Evolutionary conservation across 1,140 invertebrate genomes (phyloP).

Genomic region (Halyomorpha halys): DNA sequence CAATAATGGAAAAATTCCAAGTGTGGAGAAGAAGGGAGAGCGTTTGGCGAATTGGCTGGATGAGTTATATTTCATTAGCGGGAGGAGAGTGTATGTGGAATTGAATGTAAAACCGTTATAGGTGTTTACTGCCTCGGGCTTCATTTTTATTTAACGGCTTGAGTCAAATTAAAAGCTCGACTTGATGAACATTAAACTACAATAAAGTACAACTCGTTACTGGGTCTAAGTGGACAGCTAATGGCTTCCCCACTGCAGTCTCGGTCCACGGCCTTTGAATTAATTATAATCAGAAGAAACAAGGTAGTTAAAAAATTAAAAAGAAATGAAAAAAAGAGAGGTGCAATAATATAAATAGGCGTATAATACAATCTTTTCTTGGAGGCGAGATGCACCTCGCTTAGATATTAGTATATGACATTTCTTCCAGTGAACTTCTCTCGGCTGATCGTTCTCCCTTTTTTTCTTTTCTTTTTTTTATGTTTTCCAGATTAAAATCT

Average conservation of each 20-base stretch:
- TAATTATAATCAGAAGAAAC: conserved; percentile 10
- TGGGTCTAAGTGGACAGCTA: not conserved
- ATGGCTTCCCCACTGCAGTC: not conserved
- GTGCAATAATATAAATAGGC: not conserved
- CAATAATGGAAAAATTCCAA: conserved; percentile 5
- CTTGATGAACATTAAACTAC: conserved; percentile 1
- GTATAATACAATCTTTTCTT: too few species aligned
- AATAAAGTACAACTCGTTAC: conserved; percentile 10
- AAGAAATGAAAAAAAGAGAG: not conserved
- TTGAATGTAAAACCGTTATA: conserved; percentile 7
- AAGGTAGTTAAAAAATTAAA: conserved; percentile 7
- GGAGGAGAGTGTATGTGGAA: conserved; percentile 2
- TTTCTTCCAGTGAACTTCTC: too few species aligned
- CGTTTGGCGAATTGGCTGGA: too few species aligned
- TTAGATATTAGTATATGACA: too few species aligned
- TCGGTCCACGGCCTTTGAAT: not conserved
- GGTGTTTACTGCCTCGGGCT: not conserved
- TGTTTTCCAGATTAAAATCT: too few species aligned
- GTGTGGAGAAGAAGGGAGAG: not conserved
- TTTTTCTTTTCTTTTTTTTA: too few species aligned
- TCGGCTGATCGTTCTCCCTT: too few species aligned
- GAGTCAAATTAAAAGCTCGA: conserved; percentile 3
- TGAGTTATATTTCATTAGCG: conserved; percentile 5
- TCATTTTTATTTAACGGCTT: conserved; percentile 12
- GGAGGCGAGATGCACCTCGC: too few species aligned